Conservation (phyloP, 2,797 vertebrate species). For the Anabas testudineus region DNA sequence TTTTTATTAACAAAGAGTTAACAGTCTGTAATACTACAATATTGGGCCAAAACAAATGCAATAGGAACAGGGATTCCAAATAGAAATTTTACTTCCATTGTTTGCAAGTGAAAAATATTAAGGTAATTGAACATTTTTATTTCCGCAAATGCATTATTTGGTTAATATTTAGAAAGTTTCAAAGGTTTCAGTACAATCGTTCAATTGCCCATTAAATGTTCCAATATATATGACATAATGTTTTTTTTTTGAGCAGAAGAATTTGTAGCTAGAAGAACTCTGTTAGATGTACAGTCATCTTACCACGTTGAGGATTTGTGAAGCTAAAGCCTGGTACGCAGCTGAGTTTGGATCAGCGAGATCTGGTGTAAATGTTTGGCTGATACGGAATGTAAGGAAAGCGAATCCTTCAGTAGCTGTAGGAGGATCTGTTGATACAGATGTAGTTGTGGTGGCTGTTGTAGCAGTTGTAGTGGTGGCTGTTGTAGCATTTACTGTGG, state of each 20-base stretch:
- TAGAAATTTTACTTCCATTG: too few relatives aligned
- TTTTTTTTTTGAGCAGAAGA: too few relatives aligned
- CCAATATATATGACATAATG: too few relatives aligned
- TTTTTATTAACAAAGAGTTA: too few relatives aligned
- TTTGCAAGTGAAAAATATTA: too few relatives aligned
- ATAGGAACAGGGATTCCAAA: too few relatives aligned
- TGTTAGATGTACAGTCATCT: conserved; percentile 2
- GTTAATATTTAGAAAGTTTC: too few relatives aligned
- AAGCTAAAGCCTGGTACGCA: conserved; percentile 30
- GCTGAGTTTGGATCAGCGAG: conserved; percentile 7
- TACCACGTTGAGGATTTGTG: conserved; percentile 41
- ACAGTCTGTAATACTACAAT: too few relatives aligned
- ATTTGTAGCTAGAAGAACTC: neutral
- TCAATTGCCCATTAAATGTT: too few relatives aligned
- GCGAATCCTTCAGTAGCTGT: conserved; percentile 37
- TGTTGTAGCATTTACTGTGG: rapidly evolving
- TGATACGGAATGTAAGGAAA: conserved; percentile 34
- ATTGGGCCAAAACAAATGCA: too few relatives aligned
- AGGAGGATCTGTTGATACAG: conserved; percentile 45
- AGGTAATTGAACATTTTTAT: too few relatives aligned
- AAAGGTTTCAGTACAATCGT: too few relatives aligned
- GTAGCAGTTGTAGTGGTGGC: rapidly evolving
- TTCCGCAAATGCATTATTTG: neutral
- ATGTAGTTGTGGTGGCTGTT: neutral
- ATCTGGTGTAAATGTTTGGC: conserved; percentile 20